Evolutionary conservation across 2,888 invertebrate species (phyloP), one percentile per base, ranked within the genome.

Genomic region (Diogma glabrata): DNA sequence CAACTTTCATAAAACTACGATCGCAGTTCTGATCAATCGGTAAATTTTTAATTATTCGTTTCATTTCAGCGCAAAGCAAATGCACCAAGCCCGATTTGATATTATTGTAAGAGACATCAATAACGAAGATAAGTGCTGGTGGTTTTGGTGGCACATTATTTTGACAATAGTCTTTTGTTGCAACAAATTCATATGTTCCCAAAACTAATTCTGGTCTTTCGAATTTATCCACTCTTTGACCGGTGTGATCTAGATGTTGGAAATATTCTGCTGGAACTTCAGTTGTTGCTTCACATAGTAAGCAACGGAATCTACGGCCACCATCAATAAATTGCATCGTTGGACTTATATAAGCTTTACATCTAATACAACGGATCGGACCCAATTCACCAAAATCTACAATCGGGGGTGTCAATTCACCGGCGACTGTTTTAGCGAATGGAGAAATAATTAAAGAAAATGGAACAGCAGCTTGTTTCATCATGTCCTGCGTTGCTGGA

Each of bases 291-390:
- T 91, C 91, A 70, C 99, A 99, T 72, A 97, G 90, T 54, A 89
- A 79, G 68, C 99, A 99, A 62, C 90, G 89, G 72, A 99, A 99
- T 60, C 94, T 79, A 51, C 96, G 72, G 0, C 97, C 99, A 0
- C 96, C 95, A 72, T 99, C 99, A 49, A 94, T 80, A 66, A 99
- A 99, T 71, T 93, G 91, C 97, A 99, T 99, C 64, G 84, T 91
- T 3, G 99, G 95, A 60, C 92, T 92, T 90, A 99, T 97, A 73
- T 99, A 99, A 0, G 96, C 97, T 73, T 99, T 99, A 73, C 99
- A 99, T 51, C 99, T 81, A 59, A 86, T 79, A 66, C 99, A 99
- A 9, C 99, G 80, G 47, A 99, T 91, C 2, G 99, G 99, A 3
- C 97, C 99, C 63, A 81, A 64, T 54, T 90, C 87, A 2, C 95